Evolutionary conservation across 2,797 vertebrate genomes (phyloP), one percentile per base, ranked within the genome.

Genomic region (Pangasius mekongensis): DNA sequence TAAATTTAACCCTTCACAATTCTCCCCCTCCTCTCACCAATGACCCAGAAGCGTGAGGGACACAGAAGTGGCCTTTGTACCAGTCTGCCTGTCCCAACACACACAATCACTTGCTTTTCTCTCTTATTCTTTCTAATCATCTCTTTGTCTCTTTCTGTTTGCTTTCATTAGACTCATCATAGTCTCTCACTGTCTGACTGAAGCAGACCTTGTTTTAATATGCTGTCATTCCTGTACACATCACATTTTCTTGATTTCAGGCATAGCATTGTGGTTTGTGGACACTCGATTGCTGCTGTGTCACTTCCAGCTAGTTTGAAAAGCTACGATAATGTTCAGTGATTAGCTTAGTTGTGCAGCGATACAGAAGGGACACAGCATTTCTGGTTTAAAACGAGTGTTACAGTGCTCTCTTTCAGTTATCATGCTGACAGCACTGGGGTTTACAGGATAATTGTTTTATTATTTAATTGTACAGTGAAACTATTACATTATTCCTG

Each of bases 31-130:
- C 58, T 83, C 20, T 86, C 66, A 67, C 39, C 58, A 7, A 22
- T 76, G 39, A 74, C 87, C 86, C 78, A 74, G 52, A 67, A 54
- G 60, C 64, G 58, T 33, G 74, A 73, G 20, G 74, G 54, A 84
- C 86, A 91, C 77, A 91, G 90, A 87, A 47, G 33, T 64, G n/a
- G 67, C 67, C 82, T 86, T 91, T 91, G 91, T 91, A 83, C 84
- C 86, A 83, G 20, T 54, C 24, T 4, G 67, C 13, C 27, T 56
- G 24, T 58, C 76, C 66, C 74, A 56, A 39, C 84, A 85, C 39
- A 20, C 16, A 64, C 80, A 39, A 81, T 52, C 43, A 30, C 52
- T 13, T 10, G 39, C 73, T 74, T 73, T 66, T 62, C 62, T 24
- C n/a, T 62, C 86, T 80, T n/a, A 39, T 54, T 76, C 54, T 82